A percentile compares a stretch with the other conserved stretches of the same genome.
Conservation (phyloP, 2,888 invertebrate genomes). For the Tolmerus cingulatus region DNA sequence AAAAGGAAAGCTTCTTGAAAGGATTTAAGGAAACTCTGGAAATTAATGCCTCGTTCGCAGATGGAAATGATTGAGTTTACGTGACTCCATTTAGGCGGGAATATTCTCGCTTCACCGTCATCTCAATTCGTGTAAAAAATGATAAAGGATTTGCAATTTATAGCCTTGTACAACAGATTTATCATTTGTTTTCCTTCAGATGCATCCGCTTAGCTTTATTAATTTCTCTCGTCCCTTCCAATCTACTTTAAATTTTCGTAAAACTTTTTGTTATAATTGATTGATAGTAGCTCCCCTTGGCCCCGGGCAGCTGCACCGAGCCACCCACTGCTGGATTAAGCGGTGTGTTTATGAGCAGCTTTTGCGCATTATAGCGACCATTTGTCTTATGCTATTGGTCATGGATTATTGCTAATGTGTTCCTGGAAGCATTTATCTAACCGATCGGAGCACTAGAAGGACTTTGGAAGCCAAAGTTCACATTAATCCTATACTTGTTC, state of each 20-base stretch:
- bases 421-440: not conserved
- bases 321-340: not conserved
- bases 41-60: conserved; percentile 54
- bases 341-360: not conserved
- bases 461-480: not conserved
- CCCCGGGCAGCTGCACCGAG: not conserved
- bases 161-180: conserved; percentile 36
- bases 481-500: not conserved
- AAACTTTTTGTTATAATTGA: conserved; percentile 11
- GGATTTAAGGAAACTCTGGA: conserved; percentile 46
- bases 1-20: conserved; percentile 12
- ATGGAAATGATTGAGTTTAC: conserved; percentile 59
- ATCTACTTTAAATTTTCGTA: conserved; percentile 6
- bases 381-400: not conserved
- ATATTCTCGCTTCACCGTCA: conserved; percentile 31
- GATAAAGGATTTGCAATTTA: conserved; percentile 41
- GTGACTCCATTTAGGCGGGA: conserved; percentile 58
- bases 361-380: not conserved
- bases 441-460: not conserved
- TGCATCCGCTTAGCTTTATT: conserved; percentile 7
- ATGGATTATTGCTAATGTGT: not conserved
- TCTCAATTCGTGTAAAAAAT: conserved; percentile 38
- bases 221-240: not conserved
- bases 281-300: not conserved
- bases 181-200: conserved; percentile 38